Conservation (phyloP, 2,888 invertebrate genomes). For the Philonicus albiceps region DNA sequence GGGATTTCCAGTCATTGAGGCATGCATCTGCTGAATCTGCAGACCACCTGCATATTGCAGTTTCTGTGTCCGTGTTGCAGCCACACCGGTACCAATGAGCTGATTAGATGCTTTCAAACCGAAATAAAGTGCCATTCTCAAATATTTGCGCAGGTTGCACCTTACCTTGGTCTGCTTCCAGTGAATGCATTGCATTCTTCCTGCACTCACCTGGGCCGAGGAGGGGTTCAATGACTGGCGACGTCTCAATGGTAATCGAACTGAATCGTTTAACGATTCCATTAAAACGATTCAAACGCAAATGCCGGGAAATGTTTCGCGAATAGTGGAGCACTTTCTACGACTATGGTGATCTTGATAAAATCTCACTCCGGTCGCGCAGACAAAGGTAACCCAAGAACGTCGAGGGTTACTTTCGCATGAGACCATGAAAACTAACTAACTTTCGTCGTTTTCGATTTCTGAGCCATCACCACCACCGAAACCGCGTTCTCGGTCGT, state of each 20-base stretch:
- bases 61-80: not conserved
- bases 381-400: not conserved
- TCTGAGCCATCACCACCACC: not conserved
- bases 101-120: not conserved
- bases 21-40: not conserved
- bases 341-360: not conserved
- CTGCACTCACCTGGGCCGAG: not conserved
- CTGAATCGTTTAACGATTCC: not conserved
- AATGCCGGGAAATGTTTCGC: not conserved
- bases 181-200: not conserved
- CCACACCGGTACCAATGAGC: not conserved
- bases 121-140: not conserved
- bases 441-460: conserved; percentile 10
- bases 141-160: not conserved
- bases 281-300: not conserved
- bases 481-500: not conserved
- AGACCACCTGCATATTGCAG: not conserved
- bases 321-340: conserved; percentile 5
- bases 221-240: not conserved
- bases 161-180: not conserved
- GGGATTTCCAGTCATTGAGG: not conserved
- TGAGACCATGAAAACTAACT: not conserved
- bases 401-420: not conserved
- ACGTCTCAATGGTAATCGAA: not conserved
- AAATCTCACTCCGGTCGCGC: not conserved